Evolutionary conservation across 2,113 vertebrate species (phyloP).

Genomic region (Alexandromys fortis): DNA sequence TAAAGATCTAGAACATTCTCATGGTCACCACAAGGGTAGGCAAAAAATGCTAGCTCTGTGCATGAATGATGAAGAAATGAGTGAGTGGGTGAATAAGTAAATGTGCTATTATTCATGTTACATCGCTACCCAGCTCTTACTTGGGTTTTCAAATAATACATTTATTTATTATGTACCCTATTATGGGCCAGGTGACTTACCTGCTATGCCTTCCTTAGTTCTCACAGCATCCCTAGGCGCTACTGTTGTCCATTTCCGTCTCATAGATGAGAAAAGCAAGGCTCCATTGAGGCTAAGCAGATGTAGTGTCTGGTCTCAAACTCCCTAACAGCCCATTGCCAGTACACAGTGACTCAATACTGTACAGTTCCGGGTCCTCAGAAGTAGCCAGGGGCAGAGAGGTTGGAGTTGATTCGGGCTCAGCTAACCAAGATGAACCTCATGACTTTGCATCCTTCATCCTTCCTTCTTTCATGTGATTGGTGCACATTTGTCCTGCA

Average conservation of each 20-base stretch:
- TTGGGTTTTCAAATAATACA: neutral
- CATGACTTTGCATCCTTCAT: no score
- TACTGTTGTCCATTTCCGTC: neutral
- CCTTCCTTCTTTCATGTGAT: neutral
- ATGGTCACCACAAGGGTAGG: neutral
- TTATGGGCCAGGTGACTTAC: neutral
- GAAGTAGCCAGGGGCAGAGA: neutral
- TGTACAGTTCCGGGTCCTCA: fast-evolving
- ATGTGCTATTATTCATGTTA: neutral
- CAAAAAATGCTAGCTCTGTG: neutral
- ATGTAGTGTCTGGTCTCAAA: neutral
- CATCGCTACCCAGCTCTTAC: neutral
- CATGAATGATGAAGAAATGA: neutral
- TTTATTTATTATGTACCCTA: neutral
- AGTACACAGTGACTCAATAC: neutral
- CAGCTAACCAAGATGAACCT: no score
- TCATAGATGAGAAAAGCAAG: neutral
- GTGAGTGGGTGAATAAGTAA: neutral
- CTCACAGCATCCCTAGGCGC: neutral
- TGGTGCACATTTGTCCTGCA: neutral
- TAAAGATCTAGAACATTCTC: neutral
- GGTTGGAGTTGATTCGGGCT: neutral
- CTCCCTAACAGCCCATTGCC: no score
- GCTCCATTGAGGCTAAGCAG: neutral
- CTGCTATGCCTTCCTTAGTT: neutral